These are phyloP conservation scores for Rhabdomys pumilio DNA, from an alignment of 2,797 vertebrate genomes.

Conservation along the genomic window DNA sequence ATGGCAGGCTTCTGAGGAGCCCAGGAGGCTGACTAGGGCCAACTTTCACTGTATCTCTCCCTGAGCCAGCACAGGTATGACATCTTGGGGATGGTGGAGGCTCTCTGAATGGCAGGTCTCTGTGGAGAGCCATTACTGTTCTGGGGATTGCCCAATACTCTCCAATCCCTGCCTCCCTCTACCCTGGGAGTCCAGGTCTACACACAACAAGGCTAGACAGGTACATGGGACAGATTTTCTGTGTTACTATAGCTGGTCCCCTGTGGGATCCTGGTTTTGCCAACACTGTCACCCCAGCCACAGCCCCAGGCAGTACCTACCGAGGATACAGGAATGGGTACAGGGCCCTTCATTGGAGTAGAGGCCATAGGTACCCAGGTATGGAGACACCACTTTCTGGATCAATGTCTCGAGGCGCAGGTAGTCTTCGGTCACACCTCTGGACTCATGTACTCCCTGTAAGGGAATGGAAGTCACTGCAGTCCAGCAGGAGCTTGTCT, in stretches of 20 bases:
- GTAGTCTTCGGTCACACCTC: slow-evolving; percentile 95
- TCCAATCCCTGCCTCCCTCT: background rate
- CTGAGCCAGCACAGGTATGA: too few relatives aligned
- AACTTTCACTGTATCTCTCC: rapidly evolving
- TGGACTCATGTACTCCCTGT: slow-evolving; percentile 97
- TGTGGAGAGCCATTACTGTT: background rate
- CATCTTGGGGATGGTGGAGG: background rate
- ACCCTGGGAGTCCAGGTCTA: rapidly evolving
- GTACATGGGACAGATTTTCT: background rate
- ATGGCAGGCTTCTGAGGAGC: background rate
- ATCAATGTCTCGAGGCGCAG: slow-evolving; percentile 95
- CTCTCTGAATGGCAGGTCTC: background rate
- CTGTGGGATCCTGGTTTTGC: background rate
- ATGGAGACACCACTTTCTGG: slow-evolving; percentile 97
- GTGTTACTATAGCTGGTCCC: too few relatives aligned
- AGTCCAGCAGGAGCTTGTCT: background rate
- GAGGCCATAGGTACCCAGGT: slow-evolving; percentile 96
- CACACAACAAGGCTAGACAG: rapidly evolving
- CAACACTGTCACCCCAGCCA: background rate
- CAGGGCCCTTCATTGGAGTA: slow-evolving; percentile 93
- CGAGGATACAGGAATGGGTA: slow-evolving; percentile 93
- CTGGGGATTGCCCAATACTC: background rate
- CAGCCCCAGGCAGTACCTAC: slow-evolving; percentile 86
- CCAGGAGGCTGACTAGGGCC: background rate
- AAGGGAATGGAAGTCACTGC: slow-evolving; percentile 34